phyloP scores from a whole-genome alignment of 2,888 invertebrate genomes.

The Mamestra brassicae region DNA sequence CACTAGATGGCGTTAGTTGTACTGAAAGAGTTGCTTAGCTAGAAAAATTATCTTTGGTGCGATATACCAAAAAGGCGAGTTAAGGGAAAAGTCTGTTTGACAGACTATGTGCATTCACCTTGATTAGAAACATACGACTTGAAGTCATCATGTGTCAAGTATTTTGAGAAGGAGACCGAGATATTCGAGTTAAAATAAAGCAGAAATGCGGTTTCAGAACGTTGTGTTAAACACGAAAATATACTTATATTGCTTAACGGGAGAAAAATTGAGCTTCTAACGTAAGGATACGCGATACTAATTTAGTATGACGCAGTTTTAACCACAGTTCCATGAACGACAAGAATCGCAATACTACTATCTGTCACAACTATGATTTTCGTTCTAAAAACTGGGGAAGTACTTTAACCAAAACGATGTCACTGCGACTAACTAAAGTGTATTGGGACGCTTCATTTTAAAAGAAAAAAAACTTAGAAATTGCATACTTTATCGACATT shows the following conservation, averaged over 20 bases:
- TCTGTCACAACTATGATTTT: neutral
- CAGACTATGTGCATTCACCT: conserved; percentile 5
- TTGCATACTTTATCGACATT: conserved; percentile 27
- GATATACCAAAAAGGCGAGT: neutral
- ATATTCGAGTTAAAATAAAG: conserved; percentile 41
- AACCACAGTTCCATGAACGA: neutral
- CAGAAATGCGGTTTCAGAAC: conserved; percentile 73
- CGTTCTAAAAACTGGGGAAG: neutral
- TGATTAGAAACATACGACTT: neutral
- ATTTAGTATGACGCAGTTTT: conserved; percentile 1
- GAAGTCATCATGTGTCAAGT: conserved; percentile 1
- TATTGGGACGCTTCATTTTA: neutral
- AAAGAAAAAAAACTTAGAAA: conserved; percentile 22
- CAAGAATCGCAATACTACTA: neutral
- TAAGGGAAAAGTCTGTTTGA: conserved; percentile 5
- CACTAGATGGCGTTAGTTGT: conserved; percentile 44
- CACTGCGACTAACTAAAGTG: conserved; percentile 2
- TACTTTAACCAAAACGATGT: neutral
- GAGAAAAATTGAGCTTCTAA: conserved; percentile 63
- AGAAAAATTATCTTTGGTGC: neutral
- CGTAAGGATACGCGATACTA: conserved; percentile 20
- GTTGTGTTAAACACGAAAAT: conserved; percentile 57
- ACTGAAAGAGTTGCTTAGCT: neutral
- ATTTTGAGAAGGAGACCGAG: conserved; percentile 19
- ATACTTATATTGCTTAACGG: conserved; percentile 73